Evolutionary conservation across 2,797 vertebrate genomes (phyloP), one percentile per base, ranked within the genome.

Genomic region (Philypnodon macrostomus): DNA sequence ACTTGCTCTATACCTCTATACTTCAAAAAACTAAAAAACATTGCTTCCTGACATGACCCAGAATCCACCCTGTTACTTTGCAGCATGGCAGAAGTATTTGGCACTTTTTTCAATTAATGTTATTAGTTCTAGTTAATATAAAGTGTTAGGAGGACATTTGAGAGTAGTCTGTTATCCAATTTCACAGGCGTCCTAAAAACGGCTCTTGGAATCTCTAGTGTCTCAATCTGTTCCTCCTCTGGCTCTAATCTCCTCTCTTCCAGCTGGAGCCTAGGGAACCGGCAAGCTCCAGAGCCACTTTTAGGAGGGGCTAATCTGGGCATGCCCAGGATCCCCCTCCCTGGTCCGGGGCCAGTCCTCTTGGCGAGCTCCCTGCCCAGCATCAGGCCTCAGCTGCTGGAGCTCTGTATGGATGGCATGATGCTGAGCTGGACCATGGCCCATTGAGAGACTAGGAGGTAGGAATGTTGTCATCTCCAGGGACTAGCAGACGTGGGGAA

Each of bases 141-240:
- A 76, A 79, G 60, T 72, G 70, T 78, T 83, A 70, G 49, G 69
- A 72, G 72, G 71, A 80, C 77, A 77, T 80, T 87, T 61, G 60
- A 75, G 77, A 84, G 59, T 73, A 83, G 85, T 85, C 80, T 81
- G 75, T 84, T 84, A 84, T 85, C 79, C 80, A 81, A 79, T 86
- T 87, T 81, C 73, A 76, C 83, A 86, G 74, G 52, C 72, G 32
- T 70, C 59, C 75, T 81, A 74, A 84, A 83, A 80, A 77, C 33
- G 36, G 66, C 69, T 75, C 77, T 80, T 70, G 40, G n/a, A 81
- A 76, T 82, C 82, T 84, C 77, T 54, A 14, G 75, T 76, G 77
- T 75, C 57, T 75, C 59, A 65, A 79, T 85, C 77, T 77, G 60
- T 51, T 60, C 57, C 60, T 78, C 68, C 58, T 67, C 63, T 53